Evolutionary conservation across 2,113 vertebrate species (phyloP), one percentile per base, ranked within the genome.

Genomic region (Electrona antarctica): DNA sequence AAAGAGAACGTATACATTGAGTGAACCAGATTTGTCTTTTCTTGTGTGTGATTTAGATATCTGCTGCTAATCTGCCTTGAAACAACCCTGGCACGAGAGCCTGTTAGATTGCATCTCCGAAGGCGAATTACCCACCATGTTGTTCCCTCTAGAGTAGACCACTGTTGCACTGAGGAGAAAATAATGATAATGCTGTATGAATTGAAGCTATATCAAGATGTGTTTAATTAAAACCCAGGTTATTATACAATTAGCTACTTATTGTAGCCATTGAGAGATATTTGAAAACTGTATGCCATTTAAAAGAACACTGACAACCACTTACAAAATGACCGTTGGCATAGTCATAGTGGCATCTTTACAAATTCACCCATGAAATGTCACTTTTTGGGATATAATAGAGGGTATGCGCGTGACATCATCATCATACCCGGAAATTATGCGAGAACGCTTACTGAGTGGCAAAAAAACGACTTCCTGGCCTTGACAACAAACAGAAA

Each of bases 91-190:
- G 73, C 57, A 78, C 10, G 29, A 74, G 74, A 73, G 60, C 67
- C 59, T 54, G 59, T 60, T 64, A 49, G 55, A 76, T 21, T 12
- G 72, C 50, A 45, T 45, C 21, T 63, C n/a, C 68, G n/a, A 78
- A 78, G 62, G 67, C 59, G 58, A 67, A 60, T 49, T 69, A 64
- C 61, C 55, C 57, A 70, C 61, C 64, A 58, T 47, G 8, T 69
- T 75, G 71, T 74, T 88, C 7, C 0, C 7, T 71, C 33, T 41
- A 41, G 33, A 41, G 33, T 41, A 85, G 88, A 88, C 78, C 82
- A 89, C 88, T 73, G 73, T 89, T 90, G 84, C 86, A 89, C 90
- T 91, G 64, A 85, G 85, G 81, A 84, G 80, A 88, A 72, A 84
- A 84, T 21, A 21, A 73, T 71, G 47, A 67, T 48, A 62, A 76